phyloP scores from a whole-genome alignment of 1,140 invertebrate species.

The Lepidurus packardi region DNA sequence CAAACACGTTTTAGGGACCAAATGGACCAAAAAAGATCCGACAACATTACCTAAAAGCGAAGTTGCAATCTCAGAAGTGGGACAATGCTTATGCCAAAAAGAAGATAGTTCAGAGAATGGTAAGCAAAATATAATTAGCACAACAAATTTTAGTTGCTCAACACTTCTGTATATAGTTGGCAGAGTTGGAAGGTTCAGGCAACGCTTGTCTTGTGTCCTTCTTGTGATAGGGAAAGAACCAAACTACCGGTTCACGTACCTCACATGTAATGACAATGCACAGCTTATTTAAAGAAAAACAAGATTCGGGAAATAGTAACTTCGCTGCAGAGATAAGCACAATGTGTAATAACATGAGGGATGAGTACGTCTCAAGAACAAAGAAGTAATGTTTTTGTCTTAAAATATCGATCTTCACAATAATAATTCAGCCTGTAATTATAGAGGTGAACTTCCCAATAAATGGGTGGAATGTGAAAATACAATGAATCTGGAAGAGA shows the following conservation, averaged over 20 bases:
- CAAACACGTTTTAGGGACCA: background rate
- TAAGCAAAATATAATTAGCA: background rate
- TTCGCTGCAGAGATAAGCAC: background rate
- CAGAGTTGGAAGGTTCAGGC: conserved; percentile 4
- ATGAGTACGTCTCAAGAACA: background rate
- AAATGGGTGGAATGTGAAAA: conserved; percentile 6
- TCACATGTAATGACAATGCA: background rate
- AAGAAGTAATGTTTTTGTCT: background rate
- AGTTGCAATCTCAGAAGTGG: background rate
- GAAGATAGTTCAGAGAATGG: background rate
- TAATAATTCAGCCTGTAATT: background rate
- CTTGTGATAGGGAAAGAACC: background rate
- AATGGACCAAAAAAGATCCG: background rate
- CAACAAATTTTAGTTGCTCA: background rate
- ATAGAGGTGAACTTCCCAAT: conserved; percentile 5
- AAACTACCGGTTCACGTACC: background rate
- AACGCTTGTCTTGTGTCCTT: conserved; percentile 4
- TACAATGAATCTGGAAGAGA: conserved; percentile 1
- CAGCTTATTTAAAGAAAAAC: background rate
- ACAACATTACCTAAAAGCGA: background rate
- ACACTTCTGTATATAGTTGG: background rate
- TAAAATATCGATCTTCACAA: background rate
- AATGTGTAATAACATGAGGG: background rate
- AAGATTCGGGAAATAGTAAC: background rate
- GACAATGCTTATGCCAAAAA: background rate